phyloP scores from a whole-genome alignment of 2,797 vertebrate species.

The Tarsius wallacei region DNA sequence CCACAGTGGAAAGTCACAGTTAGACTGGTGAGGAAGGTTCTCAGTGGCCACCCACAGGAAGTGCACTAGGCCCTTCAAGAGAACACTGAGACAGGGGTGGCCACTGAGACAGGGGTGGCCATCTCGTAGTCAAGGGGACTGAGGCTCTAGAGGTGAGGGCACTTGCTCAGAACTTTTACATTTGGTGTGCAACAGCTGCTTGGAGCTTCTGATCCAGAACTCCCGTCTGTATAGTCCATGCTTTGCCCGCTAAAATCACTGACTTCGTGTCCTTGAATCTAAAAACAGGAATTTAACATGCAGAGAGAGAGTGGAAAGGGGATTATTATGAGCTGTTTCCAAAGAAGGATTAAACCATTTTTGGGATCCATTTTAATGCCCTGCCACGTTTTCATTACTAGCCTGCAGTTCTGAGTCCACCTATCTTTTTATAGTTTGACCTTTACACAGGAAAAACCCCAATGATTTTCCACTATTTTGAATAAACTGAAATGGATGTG shows the following conservation, averaged over 20 bases:
- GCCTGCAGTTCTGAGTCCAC: slow-evolving; percentile 71
- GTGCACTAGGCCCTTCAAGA: background rate
- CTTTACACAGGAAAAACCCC: slow-evolving; percentile 80
- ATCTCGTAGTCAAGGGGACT: background rate
- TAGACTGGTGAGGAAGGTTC: background rate
- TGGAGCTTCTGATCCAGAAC: slow-evolving; percentile 25
- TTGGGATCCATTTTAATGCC: slow-evolving; percentile 66
- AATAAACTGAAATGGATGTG: slow-evolving; percentile 79
- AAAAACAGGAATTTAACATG: slow-evolving; percentile 63
- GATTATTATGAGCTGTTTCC: slow-evolving; percentile 74
- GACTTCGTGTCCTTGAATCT: slow-evolving; percentile 56
- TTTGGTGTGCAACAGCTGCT: background rate
- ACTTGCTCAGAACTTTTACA: background rate
- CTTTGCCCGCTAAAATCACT: slow-evolving; percentile 49
- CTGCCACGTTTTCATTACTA: slow-evolving; percentile 65
- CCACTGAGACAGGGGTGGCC: background rate
- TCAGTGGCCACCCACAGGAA: background rate
- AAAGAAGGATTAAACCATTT: slow-evolving; percentile 75
- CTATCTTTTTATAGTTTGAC: slow-evolving; percentile 85
- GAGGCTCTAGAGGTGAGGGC: background rate
- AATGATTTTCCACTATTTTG: slow-evolving; percentile 77
- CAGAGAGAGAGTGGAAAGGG: background rate
- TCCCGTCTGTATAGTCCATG: background rate
- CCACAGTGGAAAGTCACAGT: background rate
- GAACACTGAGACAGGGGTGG: background rate